Base-by-base conservation (phyloP, 2,888 invertebrate genomes). In the Drosophila tripunctata region DNA sequence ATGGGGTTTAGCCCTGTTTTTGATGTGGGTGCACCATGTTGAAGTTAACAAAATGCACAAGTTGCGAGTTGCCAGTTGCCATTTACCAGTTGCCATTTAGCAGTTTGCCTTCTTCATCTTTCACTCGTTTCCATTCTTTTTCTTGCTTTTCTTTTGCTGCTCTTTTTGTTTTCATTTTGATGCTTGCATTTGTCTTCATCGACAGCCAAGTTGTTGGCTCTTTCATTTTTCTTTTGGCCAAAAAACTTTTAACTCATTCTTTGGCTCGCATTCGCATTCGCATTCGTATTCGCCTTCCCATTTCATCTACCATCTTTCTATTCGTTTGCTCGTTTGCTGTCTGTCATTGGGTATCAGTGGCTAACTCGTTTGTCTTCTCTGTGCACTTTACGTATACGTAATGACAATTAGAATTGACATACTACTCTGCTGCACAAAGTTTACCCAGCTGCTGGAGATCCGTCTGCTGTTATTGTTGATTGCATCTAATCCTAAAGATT, bases 391-490 rank as follows among this genome's bases (percentile, higher is more conserved):
- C 81, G 87, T 86, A 85, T 88, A 83, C 87, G 87, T 83, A 83
- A 83, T 83, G 83, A 83, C 83, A 83, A 83, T 83, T 83, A 88
- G 87, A 83, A 83, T 88, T 83, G 83, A 83, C 83, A 83, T 84
- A 83, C 87, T 60, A 60, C 56, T 50, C 17, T 47, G 67, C 73
- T 65, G 31, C 61, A 14, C 60, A 62, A 65, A 87, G 75, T 80
- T 80, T 67, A 51, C 67, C 66, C 78, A 77, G 69, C 61, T 67
- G 83, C 54, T 61, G 24, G 30, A 31, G 62, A 54, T 63, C 43
- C 55, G 43, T 48, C 30, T 73, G 66, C 71, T 87, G 79, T 81
- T 81, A 87, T 81, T 81, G 87, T 87, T 87, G 87, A 82, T 82
- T 87, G 81, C 81, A 85, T 85, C 87, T 82, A 87, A 82, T 87